Conservation (phyloP, 2,113 vertebrate species). For the Aspiorhynchus laticeps region DNA sequence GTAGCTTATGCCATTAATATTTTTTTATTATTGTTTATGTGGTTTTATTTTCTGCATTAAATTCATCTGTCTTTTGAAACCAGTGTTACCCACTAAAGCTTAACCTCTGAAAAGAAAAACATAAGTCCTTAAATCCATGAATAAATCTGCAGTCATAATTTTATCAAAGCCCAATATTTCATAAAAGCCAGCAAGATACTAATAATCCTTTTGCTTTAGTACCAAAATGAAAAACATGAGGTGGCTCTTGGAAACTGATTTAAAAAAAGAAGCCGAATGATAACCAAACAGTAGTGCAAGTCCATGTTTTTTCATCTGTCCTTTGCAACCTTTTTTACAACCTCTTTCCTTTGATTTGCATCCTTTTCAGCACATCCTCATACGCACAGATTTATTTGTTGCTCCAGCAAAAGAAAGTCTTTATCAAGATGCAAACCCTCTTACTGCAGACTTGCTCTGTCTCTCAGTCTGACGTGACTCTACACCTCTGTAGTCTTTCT, state of each 20-base stretch:
- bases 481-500: conserved; percentile 31
- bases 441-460: conserved; percentile 31
- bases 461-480: conserved; percentile 36
- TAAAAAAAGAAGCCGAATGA: not conserved
- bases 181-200: not conserved
- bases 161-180: conserved; percentile 9
- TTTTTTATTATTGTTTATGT: conserved; percentile 14
- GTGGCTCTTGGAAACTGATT: conserved; percentile 28
- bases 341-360: not conserved
- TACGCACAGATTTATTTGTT: not conserved
- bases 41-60: conserved; percentile 8
- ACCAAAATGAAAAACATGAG: conserved; percentile 46
- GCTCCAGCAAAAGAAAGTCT: not conserved
- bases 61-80: not conserved
- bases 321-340: conserved; percentile 7
- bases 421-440: not conserved
- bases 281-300: conserved; percentile 13
- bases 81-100: conserved; percentile 54
- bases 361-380: not conserved
- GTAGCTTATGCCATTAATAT: conserved; percentile 29
- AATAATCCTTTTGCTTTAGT: conserved; percentile 17
- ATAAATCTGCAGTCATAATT: conserved; percentile 23
- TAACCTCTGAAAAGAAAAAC: conserved; percentile 37
- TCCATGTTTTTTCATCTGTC: not conserved
- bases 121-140: not conserved